Base-by-base conservation (phyloP, 2,113 vertebrate species). In the Pleuronectes platessa region DNA sequence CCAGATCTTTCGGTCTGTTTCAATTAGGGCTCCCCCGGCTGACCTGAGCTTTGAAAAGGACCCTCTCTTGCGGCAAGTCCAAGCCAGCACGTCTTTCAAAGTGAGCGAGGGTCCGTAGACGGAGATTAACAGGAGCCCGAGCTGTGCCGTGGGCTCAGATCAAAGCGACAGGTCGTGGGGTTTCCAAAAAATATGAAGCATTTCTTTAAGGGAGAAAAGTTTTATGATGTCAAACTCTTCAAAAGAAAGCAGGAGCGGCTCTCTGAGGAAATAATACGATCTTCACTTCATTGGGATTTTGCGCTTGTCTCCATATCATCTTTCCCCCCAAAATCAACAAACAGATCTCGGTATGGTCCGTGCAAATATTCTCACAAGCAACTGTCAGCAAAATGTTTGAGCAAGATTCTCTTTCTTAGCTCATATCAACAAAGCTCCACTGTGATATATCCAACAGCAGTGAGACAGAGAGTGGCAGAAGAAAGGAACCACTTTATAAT, bases 11-110 rank as follows among this genome's bases (percentile, higher is more conserved):
- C 51, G 47, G 68, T 76, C 71, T 55, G 62, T 90, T 91, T 93
- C 87, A 89, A 90, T 92, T 87, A 89, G 67, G 73, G 54, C 60
- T 66, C 31, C 61, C 87, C 72, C 68, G 76, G 81, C 78, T 89
- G 88, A 88, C 84, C 83, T 27, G 37, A 49, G 79, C 69, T 88
- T 78, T 88, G 71, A 83, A 86, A 84, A 23, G 59, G 70, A 74
- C 42, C 21, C 73, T 76, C 49, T 74, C 63, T 55, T 1, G 62
- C 18, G 4, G 27, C 68, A 62, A 71, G 26, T 76, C 63, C 45
- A 8, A 83, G 62, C 64, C 70, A 74, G 40, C 70, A 21, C 24
- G 74, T 76, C 73, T 80, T 66, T 85, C 68, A 68, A 14, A 21
- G 63, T 0, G 10, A 74, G 45, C 1, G 1, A 58, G 5, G 20